These are phyloP conservation scores for Drosophila kanapiae DNA, from an alignment of 1,140 invertebrate genomes.

Conservation along the genomic window DNA sequence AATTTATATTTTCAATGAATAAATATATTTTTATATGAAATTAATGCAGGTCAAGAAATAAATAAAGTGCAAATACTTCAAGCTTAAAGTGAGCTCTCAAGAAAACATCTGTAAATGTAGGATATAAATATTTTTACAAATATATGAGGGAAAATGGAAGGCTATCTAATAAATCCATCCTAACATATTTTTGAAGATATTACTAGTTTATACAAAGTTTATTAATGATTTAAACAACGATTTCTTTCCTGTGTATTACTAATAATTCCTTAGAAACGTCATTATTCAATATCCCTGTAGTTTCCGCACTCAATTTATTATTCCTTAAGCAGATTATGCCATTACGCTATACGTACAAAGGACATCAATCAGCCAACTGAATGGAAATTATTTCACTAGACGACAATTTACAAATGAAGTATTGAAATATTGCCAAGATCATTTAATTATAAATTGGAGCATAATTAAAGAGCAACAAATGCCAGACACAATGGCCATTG, in stretches of 20 bases:
- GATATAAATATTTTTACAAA: too few relatives aligned
- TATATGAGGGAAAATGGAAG: too few relatives aligned
- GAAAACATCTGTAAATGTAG: neutral
- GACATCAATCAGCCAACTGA: constrained; percentile 23
- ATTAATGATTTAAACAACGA: neutral
- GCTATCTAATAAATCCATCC: too few relatives aligned
- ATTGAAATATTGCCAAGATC: constrained; percentile 43
- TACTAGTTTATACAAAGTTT: too few relatives aligned
- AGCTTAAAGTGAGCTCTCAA: too few relatives aligned
- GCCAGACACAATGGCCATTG: constrained; percentile 14
- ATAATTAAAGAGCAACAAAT: constrained; percentile 45
- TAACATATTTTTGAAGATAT: too few relatives aligned
- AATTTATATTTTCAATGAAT: neutral
- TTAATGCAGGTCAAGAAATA: too few relatives aligned
- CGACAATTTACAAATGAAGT: constrained; percentile 21
- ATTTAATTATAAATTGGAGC: constrained; percentile 44
- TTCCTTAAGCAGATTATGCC: constrained; percentile 25
- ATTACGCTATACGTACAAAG: constrained; percentile 21
- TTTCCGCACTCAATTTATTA: constrained; percentile 21
- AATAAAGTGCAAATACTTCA: too few relatives aligned
- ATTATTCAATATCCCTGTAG: neutral
- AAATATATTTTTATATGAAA: too few relatives aligned
- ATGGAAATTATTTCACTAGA: constrained; percentile 35
- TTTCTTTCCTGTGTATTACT: neutral
- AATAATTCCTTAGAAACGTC: neutral